Evolutionary conservation across 2,888 invertebrate species (phyloP).

Genomic region (Fragum fragum): DNA sequence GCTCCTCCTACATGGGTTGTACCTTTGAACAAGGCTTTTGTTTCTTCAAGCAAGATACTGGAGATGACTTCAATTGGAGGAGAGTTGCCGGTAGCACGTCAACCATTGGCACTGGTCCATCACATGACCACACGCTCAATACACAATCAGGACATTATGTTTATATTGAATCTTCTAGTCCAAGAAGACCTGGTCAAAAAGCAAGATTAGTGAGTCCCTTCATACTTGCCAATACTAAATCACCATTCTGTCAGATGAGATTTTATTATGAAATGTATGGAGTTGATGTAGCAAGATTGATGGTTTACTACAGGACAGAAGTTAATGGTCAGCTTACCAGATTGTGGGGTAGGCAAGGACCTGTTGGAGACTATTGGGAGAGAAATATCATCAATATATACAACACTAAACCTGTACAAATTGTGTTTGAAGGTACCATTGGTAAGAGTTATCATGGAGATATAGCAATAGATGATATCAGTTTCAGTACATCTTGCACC

Average conservation of each 20-base stretch:
- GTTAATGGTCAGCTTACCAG: slow-evolving; percentile 73
- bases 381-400: slow-evolving; percentile 72
- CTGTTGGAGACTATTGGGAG: slow-evolving; percentile 78
- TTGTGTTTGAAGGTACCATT: slow-evolving; percentile 81
- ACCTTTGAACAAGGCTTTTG: slow-evolving; percentile 80
- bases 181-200: slow-evolving; percentile 74
- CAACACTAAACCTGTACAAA: slow-evolving; percentile 74
- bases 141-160: slow-evolving; percentile 77
- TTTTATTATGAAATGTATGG: slow-evolving; percentile 85
- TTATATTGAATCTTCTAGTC: slow-evolving; percentile 80
- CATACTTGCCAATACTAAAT: slow-evolving; percentile 57
- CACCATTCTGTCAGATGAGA: slow-evolving; percentile 75
- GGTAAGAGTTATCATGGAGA: slow-evolving; percentile 76
- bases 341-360: slow-evolving; percentile 66
- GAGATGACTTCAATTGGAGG: slow-evolving; percentile 85
- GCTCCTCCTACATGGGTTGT: slow-evolving; percentile 69
- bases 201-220: slow-evolving; percentile 83
- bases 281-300: slow-evolving; percentile 75
- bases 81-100: slow-evolving; percentile 77
- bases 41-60: slow-evolving; percentile 78
- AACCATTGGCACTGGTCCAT: slow-evolving; percentile 82
- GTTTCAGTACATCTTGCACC: slow-evolving; percentile 79
- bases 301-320: slow-evolving; percentile 77
- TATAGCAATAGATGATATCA: slow-evolving; percentile 84
- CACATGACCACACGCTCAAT: slow-evolving; percentile 82